Percentiles rank a stretch among this genome's conserved stretches.
These are phyloP conservation scores for Pristionchus pacificus DNA, from an alignment of 1,140 invertebrate genomes.

Conservation along the genomic window DNA sequence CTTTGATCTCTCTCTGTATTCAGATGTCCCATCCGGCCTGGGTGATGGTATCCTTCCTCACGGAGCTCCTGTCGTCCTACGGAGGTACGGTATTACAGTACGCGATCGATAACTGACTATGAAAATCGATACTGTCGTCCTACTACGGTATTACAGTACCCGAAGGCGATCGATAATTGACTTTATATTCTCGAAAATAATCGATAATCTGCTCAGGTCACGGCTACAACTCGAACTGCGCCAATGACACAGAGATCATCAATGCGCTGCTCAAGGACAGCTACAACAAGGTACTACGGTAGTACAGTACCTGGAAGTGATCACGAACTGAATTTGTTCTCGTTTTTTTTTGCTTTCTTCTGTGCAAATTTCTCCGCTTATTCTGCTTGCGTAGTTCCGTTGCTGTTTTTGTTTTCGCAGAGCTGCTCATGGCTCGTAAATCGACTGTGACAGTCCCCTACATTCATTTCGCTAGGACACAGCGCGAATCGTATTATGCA, in stretches of 20 bases:
- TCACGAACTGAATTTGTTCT: background rate
- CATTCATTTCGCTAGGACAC: too few species aligned
- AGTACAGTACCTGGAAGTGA: too few species aligned
- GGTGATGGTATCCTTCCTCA: conserved; percentile 57
- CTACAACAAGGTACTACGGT: conserved; percentile 49
- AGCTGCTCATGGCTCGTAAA: too few species aligned
- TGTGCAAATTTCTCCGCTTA: too few species aligned
- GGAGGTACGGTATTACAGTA: too few species aligned
- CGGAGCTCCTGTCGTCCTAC: conserved; percentile 50
- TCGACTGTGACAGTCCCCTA: too few species aligned
- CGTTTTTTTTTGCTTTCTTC: background rate
- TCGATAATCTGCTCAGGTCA: conserved; percentile 13
- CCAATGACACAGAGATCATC: conserved; percentile 56
- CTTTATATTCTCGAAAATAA: background rate
- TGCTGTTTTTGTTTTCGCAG: too few species aligned
- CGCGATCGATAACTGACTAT: too few species aligned
- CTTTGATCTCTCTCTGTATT: conserved; percentile 11
- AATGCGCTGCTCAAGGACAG: conserved; percentile 51
- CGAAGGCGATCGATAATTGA: conserved; percentile 4
- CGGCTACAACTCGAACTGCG: conserved; percentile 35
- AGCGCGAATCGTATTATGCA: too few species aligned
- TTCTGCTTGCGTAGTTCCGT: too few species aligned
- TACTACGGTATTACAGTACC: conserved; percentile 1
- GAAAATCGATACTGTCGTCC: conserved; percentile 37
- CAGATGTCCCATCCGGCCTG: conserved; percentile 55